phyloP scores from a whole-genome alignment of 2,888 invertebrate genomes.

The Protophormia terraenovae region DNA sequence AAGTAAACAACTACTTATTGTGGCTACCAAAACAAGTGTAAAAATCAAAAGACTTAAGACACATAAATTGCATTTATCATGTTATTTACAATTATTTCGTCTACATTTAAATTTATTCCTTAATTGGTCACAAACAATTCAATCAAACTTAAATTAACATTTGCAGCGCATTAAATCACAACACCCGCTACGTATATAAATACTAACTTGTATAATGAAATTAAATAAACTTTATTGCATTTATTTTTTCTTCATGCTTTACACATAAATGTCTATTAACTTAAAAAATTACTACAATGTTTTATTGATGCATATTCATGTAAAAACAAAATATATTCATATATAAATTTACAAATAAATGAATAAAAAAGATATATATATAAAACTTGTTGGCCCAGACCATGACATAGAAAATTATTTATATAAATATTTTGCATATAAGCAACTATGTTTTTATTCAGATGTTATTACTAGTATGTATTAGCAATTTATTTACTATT shows the following conservation, averaged over 20 bases:
- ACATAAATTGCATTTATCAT: neutral
- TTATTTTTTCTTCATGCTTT: neutral
- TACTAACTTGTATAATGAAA: constrained; percentile 7
- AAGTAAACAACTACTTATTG: neutral
- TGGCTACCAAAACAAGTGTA: neutral
- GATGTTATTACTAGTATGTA: neutral
- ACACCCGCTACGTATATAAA: constrained; percentile 39
- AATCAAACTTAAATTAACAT: constrained; percentile 18
- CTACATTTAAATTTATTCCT: neutral
- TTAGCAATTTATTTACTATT: constrained; percentile 35
- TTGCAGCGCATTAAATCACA: constrained; percentile 6
- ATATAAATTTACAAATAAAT: neutral
- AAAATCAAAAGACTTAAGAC: constrained; percentile 42
- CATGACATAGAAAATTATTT: constrained; percentile 77
- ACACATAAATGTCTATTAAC: constrained; percentile 37
- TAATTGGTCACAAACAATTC: constrained; percentile 27
- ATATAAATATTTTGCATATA: constrained; percentile 69
- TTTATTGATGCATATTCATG: constrained; percentile 56
- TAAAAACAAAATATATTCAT: constrained; percentile 32
- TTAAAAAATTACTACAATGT: constrained; percentile 40
- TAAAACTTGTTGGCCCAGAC: constrained; percentile 75
- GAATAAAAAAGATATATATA: constrained; percentile 5
- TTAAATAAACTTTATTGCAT: constrained; percentile 31
- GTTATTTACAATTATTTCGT: neutral
- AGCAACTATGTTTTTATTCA: constrained; percentile 2